Percentiles rank a stretch among this genome's conserved stretches.
Evolutionary conservation across 1,140 invertebrate species (phyloP).

Genomic region (Choristoneura fumiferana): DNA sequence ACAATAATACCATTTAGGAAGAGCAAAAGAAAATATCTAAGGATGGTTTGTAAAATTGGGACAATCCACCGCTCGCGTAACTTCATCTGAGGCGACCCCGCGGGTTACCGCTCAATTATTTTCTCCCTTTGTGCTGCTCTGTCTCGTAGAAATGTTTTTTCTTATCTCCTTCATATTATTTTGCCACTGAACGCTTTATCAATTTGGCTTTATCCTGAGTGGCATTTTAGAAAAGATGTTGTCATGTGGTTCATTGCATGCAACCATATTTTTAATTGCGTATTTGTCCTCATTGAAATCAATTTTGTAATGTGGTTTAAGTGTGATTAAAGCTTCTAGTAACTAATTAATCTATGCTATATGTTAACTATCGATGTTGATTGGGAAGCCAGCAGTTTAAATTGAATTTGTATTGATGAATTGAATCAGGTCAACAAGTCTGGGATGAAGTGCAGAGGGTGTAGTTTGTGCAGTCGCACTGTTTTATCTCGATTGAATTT

Average conservation of each 20-base stretch:
- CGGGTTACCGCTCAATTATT: constrained; percentile 16
- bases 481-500: no score
- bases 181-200: constrained; percentile 29
- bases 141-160: constrained; percentile 25
- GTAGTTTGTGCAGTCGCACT: not conserved
- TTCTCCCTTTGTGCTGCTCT: constrained; percentile 25
- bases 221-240: constrained; percentile 10
- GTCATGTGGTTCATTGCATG: not conserved
- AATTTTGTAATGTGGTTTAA: no score
- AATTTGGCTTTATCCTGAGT: constrained; percentile 32
- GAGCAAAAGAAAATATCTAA: constrained; percentile 3
- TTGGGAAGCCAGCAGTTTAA: not conserved
- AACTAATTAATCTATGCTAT: no score
- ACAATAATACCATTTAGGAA: constrained; percentile 2
- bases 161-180: constrained; percentile 24
- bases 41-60: constrained; percentile 13
- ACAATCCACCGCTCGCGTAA: constrained; percentile 8
- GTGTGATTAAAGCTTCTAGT: no score
- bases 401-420: not conserved
- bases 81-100: constrained; percentile 7
- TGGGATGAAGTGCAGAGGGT: not conserved
- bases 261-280: no score
- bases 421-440: constrained; percentile 1
- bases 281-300: no score
- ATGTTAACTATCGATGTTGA: no score